Evolutionary conservation across 2,888 invertebrate genomes (phyloP).

Genomic region (Lissocephala sabroskyi): DNA sequence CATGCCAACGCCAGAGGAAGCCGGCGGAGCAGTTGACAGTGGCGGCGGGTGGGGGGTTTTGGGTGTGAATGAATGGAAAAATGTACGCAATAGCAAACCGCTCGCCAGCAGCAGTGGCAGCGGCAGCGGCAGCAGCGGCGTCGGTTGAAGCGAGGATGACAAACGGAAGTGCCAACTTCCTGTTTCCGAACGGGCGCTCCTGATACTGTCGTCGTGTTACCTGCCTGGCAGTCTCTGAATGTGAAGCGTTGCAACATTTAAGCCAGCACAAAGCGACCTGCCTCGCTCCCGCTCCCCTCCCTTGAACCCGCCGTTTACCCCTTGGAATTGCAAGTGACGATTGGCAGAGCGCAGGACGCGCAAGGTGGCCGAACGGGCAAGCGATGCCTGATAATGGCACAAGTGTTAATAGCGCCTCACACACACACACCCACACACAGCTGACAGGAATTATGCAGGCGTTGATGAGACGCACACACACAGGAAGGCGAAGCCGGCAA

Average conservation of each 20-base stretch:
- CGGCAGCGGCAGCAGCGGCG: conserved; percentile 2
- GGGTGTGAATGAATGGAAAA: conserved; percentile 47
- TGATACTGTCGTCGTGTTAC: conserved; percentile 1
- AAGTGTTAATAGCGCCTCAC: conserved; percentile 65
- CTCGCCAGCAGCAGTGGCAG: conserved; percentile 24
- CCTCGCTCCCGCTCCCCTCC: neutral
- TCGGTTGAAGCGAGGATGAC: conserved; percentile 6
- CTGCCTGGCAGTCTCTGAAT: neutral
- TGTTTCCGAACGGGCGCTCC: conserved; percentile 22
- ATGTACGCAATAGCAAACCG: conserved; percentile 17
- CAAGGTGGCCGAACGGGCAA: too few species aligned
- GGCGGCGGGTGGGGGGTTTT: too few species aligned
- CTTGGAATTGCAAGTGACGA: too few species aligned
- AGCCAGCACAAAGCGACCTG: neutral
- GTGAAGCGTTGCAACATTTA: conserved; percentile 9
- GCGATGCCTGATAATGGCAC: conserved; percentile 52
- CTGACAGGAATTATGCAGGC: conserved; percentile 51
- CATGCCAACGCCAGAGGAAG: conserved; percentile 44
- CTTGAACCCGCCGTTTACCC: too few species aligned
- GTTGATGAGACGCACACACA: conserved; percentile 37
- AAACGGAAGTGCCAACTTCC: conserved; percentile 57
- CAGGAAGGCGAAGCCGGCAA: neutral
- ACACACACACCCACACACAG: conserved; percentile 56
- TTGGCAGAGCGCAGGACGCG: conserved; percentile 1
- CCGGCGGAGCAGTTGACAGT: conserved; percentile 25